These are phyloP conservation scores for Mythimna vitellina DNA, from an alignment of 2,888 invertebrate genomes.

Conservation along the genomic window DNA sequence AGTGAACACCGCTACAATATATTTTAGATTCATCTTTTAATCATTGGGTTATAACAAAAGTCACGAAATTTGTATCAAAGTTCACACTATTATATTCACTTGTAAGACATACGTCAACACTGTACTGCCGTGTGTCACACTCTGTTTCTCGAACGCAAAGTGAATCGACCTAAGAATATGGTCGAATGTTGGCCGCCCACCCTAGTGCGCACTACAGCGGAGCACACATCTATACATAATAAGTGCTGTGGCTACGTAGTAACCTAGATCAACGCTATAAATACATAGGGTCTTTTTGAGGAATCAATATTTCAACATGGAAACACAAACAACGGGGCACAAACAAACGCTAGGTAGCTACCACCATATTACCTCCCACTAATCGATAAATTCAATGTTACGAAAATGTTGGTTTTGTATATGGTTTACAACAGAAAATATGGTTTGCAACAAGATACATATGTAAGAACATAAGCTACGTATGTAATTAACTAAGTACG, in stretches of 20 bases:
- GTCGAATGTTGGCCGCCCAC: constrained; percentile 79
- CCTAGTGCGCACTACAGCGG: constrained; percentile 72
- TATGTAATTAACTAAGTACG: too few species aligned
- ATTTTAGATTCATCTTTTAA: constrained; percentile 73
- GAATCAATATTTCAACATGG: constrained; percentile 72
- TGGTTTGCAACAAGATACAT: background rate
- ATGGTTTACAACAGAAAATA: background rate
- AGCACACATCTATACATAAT: constrained; percentile 57
- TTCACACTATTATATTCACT: constrained; percentile 52
- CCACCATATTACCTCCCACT: background rate
- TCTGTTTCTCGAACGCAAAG: constrained; percentile 79
- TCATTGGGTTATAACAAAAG: constrained; percentile 26
- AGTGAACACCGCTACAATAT: constrained; percentile 69
- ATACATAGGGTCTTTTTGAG: constrained; percentile 57
- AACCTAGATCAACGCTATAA: constrained; percentile 61
- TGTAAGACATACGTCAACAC: constrained; percentile 55
- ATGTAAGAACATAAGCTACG: background rate
- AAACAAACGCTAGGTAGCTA: constrained; percentile 52
- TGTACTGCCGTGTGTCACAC: constrained; percentile 71
- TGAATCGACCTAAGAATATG: constrained; percentile 68
- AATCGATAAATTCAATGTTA: constrained; percentile 38
- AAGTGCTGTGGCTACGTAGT: constrained; percentile 62
- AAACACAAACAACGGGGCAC: constrained; percentile 57
- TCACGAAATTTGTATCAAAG: constrained; percentile 28
- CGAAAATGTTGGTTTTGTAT: background rate